These are phyloP conservation scores for Melanerpes aurifrons DNA, from an alignment of 2,113 vertebrate species.

Conservation along the genomic window DNA sequence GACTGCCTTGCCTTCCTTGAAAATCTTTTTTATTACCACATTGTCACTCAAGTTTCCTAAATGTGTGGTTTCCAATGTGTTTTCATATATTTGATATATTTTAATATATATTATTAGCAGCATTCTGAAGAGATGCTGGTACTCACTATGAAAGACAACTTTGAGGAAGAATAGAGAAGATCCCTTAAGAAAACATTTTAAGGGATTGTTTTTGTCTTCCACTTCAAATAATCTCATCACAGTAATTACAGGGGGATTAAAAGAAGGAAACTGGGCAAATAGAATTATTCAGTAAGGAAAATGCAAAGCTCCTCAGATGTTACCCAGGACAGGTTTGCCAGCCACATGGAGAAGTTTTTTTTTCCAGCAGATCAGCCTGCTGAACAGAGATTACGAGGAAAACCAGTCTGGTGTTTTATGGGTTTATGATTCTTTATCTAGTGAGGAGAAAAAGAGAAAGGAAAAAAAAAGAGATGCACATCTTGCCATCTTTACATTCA, in stretches of 20 bases:
- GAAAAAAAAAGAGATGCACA: neutral
- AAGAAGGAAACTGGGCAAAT: neutral
- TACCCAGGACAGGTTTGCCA: fast-evolving
- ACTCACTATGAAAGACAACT: neutral
- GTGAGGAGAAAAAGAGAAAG: too few species aligned
- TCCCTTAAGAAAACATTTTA: neutral
- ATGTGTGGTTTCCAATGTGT: neutral
- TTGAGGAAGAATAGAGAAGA: neutral
- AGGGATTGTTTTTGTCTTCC: neutral
- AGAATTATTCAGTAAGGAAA: neutral
- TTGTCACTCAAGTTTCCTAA: neutral
- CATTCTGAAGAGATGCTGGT: neutral
- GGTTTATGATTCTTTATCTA: neutral
- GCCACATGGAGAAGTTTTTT: neutral
- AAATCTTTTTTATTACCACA: neutral
- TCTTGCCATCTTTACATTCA: neutral
- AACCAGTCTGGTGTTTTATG: neutral
- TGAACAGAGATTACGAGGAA: neutral
- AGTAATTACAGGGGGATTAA: neutral
- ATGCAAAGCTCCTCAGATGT: neutral
- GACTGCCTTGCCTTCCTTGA: neutral
- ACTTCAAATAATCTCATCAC: neutral
- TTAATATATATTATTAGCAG: neutral
- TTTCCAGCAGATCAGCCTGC: neutral
- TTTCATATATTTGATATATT: neutral